phyloP scores from a whole-genome alignment of 2,888 invertebrate species.

The Euphydryas editha region DNA sequence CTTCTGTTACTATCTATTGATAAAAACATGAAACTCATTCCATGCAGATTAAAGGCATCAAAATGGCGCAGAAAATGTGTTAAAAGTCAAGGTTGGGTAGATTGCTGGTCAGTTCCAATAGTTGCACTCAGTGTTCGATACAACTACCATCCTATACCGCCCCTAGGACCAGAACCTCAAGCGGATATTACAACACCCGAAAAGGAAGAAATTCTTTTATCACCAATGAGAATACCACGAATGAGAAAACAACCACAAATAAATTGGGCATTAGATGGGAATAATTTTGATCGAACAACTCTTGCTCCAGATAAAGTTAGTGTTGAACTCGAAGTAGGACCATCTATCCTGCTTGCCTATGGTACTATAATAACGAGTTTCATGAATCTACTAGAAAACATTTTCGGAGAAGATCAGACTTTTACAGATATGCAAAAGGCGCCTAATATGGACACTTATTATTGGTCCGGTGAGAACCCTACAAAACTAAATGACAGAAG shows the following conservation, averaged over 20 bases:
- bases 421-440: constrained; percentile 95
- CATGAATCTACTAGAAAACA: constrained; percentile 96
- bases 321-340: constrained; percentile 96
- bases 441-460: constrained; percentile 72
- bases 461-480: constrained; percentile 70
- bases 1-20: constrained; percentile 92
- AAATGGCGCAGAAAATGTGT: constrained; percentile 94
- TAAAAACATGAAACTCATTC: constrained; percentile 93
- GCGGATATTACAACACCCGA: constrained; percentile 97
- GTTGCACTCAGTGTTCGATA: constrained; percentile 96
- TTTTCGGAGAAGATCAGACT: constrained; percentile 97
- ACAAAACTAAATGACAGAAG: constrained; percentile 69
- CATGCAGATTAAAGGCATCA: constrained; percentile 80
- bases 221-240: constrained; percentile 95
- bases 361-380: constrained; percentile 96
- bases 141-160: constrained; percentile 96
- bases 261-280: constrained; percentile 86
- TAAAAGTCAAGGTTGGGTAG: constrained; percentile 92
- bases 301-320: constrained; percentile 94
- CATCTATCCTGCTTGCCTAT: constrained; percentile 95
- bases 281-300: constrained; percentile 93
- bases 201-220: constrained; percentile 95
- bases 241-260: constrained; percentile 88
- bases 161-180: constrained; percentile 93
- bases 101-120: constrained; percentile 98